Evolutionary conservation across 2,888 invertebrate species (phyloP), one percentile per base, ranked within the genome.

Genomic region (Elegia similella): DNA sequence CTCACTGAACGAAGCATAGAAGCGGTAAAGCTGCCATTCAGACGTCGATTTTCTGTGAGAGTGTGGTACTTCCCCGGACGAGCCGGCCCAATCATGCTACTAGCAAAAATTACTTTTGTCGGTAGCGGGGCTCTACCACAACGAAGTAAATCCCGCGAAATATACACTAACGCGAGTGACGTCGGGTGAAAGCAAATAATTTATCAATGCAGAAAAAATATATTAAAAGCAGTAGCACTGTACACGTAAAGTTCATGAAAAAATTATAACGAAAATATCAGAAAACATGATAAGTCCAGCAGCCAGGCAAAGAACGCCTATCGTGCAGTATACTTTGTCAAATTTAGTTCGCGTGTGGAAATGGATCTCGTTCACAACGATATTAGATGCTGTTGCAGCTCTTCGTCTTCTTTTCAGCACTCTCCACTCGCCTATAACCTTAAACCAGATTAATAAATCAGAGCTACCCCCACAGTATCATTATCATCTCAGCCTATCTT

Each of bases 251-350:
- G 7, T 6, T 13, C 13, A 48, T 29, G 13, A 15, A 23, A 46
- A 29, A 32, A 48, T 8, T 13, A 15, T 13, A 1, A 48, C 10
- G 15, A 32, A 48, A 42, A 81, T 70, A 55, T 80, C 77, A 2
- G 62, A 55, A n/a, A 73, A 55, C 30, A 70, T 70, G 1, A 75
- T 50, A 6, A 69, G 2, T 3, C 69, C 69, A 1, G 80, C 77
- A 6, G 69, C 5, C 0, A 75, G 30, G 15, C 66, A 62, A 3
- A 78, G 58, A 0, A 73, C 17, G 1, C 80, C 80, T 43, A 80
- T 80, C 1, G 56, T 58, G 30, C 77, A 68, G 53, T 80, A 80
- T 1, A 68, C 60, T 58, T 62, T 69, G 52, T 81, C 75, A 38
- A 67, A 72, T 0, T n/a, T 16, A 32, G 38, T 38, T 6, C 12